These are phyloP conservation scores for Nineta flava DNA, from an alignment of 2,888 invertebrate species.

Conservation along the genomic window DNA sequence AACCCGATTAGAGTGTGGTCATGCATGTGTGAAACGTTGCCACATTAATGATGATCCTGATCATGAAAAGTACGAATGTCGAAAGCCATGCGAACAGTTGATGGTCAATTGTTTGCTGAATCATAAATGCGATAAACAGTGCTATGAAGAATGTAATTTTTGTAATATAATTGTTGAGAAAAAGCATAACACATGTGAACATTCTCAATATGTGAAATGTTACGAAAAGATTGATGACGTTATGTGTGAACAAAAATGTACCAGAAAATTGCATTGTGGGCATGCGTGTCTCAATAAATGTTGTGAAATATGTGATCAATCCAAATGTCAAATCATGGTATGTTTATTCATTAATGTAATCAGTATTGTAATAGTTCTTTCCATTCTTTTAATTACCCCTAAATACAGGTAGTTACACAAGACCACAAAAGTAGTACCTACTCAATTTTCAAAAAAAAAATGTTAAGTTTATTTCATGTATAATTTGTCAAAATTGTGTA, in stretches of 20 bases:
- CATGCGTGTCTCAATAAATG: slow-evolving; percentile 36
- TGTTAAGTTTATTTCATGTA: no score
- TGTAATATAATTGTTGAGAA: slow-evolving; percentile 32
- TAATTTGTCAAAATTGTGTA: no score
- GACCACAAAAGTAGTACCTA: no score
- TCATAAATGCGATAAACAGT: slow-evolving; percentile 33
- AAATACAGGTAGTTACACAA: no score
- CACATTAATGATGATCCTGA: slow-evolving; percentile 41
- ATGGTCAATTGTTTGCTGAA: slow-evolving; percentile 30
- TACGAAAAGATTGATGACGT: slow-evolving; percentile 24
- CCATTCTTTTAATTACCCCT: no score
- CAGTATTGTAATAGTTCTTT: no score
- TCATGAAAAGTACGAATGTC: slow-evolving; percentile 36
- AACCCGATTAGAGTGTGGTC: slow-evolving; percentile 21
- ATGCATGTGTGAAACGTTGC: slow-evolving; percentile 35
- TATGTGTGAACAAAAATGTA: slow-evolving; percentile 31
- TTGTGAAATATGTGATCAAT: slow-evolving; percentile 27
- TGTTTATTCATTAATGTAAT: no score
- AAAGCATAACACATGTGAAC: slow-evolving; percentile 29
- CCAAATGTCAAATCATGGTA: slow-evolving; percentile 25
- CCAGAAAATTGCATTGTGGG: slow-evolving; percentile 29
- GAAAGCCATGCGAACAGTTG: slow-evolving; percentile 28
- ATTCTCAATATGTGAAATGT: slow-evolving; percentile 28
- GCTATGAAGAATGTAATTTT: slow-evolving; percentile 33
- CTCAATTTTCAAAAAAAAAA: no score